These are phyloP conservation scores for Asbolus verrucosus DNA, from an alignment of 1,140 invertebrate genomes.

Conservation along the genomic window DNA sequence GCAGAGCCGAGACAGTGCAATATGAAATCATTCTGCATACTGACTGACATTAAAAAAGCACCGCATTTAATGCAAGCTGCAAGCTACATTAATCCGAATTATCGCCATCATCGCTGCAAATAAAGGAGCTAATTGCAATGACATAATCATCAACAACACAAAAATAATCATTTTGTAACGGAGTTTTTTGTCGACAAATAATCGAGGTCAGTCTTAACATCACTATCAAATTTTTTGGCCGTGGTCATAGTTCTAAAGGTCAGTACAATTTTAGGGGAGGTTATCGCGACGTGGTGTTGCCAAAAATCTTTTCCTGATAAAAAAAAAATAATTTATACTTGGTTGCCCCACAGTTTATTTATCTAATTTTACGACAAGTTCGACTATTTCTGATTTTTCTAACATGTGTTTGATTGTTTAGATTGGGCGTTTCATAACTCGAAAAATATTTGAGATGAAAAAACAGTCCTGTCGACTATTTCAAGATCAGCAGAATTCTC, in stretches of 20 bases:
- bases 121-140: neutral
- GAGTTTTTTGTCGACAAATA: too few species aligned
- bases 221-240: conserved; percentile 22
- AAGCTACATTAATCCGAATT: neutral
- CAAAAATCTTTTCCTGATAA: too few species aligned
- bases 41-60: conserved; percentile 20
- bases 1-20: conserved; percentile 21
- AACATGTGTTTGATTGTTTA: neutral
- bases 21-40: conserved; percentile 39
- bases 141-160: too few species aligned
- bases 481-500: conserved; percentile 10
- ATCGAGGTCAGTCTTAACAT: conserved; percentile 8
- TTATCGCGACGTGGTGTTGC: conserved; percentile 12
- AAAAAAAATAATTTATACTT: too few species aligned
- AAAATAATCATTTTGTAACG: conserved; percentile 5
- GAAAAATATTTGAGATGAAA: neutral
- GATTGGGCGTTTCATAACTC: conserved; percentile 4
- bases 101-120: conserved; percentile 12
- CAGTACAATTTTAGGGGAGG: neutral
- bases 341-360: too few species aligned
- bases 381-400: neutral
- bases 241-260: conserved; percentile 17
- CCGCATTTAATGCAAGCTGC: conserved; percentile 9
- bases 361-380: neutral
- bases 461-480: neutral